A percentile compares a stretch with the other conserved stretches of the same genome.
These are phyloP conservation scores for Phrynocephalus versicolor DNA, from an alignment of 2,113 vertebrate species.

Conservation along the genomic window DNA sequence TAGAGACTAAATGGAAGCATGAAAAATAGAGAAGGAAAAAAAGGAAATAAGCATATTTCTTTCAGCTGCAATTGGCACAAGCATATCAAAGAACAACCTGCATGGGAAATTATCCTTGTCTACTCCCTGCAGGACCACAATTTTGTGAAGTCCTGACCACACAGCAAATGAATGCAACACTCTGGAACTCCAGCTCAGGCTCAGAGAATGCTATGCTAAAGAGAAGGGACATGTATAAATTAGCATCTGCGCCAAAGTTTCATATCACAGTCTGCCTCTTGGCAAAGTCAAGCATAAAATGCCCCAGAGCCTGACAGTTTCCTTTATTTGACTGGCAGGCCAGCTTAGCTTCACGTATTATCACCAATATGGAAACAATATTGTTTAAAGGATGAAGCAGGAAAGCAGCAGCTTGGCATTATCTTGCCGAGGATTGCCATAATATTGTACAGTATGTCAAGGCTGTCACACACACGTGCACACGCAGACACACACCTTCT, in stretches of 20 bases:
- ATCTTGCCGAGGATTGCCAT: neutral
- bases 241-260: neutral
- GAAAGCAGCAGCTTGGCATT: accelerated
- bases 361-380: accelerated
- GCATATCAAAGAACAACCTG: neutral
- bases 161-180: neutral
- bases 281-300: neutral
- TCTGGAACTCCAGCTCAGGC: conserved; percentile 4
- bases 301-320: neutral
- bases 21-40: accelerated
- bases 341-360: neutral
- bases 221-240: neutral
- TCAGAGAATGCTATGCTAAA: neutral
- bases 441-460: neutral
- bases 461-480: neutral
- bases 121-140: neutral
- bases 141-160: conserved; percentile 1
- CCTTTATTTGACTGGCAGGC: neutral
- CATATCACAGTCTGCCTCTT: neutral
- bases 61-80: conserved; percentile 13
- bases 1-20: neutral
- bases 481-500: neutral
- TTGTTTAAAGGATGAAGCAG: accelerated
- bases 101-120: accelerated
- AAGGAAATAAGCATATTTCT: neutral